These are phyloP conservation scores for Psittacula cyanocephala DNA, from an alignment of 2,113 vertebrate species.

Conservation along the genomic window DNA sequence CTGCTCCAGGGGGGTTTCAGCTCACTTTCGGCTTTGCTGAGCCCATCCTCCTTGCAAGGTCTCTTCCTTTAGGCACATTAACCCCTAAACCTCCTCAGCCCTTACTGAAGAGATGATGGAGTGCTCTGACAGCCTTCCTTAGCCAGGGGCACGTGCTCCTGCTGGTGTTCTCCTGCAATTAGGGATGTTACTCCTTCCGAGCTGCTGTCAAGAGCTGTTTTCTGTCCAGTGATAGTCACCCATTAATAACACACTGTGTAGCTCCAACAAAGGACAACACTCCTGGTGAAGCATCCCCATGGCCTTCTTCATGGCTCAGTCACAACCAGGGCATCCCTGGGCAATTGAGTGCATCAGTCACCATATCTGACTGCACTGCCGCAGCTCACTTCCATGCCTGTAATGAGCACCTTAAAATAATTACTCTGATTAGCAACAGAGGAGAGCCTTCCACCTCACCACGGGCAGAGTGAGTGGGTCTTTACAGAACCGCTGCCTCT, in stretches of 20 bases:
- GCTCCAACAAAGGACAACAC: too few relatives aligned
- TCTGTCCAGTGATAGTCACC: neutral
- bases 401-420: neutral
- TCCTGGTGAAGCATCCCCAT: neutral
- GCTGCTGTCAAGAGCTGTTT: neutral
- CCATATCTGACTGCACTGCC: too few relatives aligned
- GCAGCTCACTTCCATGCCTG: fast-evolving
- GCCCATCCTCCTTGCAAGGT: too few relatives aligned
- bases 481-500: neutral
- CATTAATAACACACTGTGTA: too few relatives aligned
- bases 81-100: neutral
- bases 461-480: fast-evolving
- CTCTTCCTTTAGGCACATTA: neutral
- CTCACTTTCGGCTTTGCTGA: neutral
- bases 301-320: neutral
- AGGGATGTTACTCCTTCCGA: neutral
- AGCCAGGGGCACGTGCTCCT: fast-evolving
- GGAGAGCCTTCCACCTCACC: neutral
- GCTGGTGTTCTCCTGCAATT: fast-evolving
- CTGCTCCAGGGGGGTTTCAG: neutral
- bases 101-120: neutral
- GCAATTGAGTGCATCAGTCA: neutral
- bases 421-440: neutral
- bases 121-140: neutral
- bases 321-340: fast-evolving